Evolutionary conservation across 2,797 vertebrate species (phyloP), one percentile per base, ranked within the genome.

Genomic region (Mergus octosetaceus): DNA sequence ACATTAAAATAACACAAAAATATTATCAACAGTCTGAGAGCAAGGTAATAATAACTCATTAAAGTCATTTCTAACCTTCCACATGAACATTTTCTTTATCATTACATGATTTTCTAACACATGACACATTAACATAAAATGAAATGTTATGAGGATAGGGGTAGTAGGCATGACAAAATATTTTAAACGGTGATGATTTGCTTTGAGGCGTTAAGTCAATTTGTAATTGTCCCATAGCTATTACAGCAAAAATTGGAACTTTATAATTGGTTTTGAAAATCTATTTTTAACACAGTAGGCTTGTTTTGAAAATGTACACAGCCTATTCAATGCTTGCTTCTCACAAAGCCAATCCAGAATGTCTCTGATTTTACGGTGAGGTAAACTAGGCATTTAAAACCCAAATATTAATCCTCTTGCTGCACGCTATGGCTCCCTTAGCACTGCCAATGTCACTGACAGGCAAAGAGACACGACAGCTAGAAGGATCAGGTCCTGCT

Each of bases 1-100:
- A 94, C 90, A 95, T 96, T 95, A 95, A 95, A 97, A 93, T 89
- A 95, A 94, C 86, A 89, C 78, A 92, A 96, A 95, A 96, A 96
- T 92, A 93, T 93, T 96, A 85, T 68, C 84, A 94, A 91, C 81
- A 94, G 75, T 94, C 90, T 90, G 86, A 13, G 14, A 91, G 90
- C 69, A 91, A 93, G 88, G 89, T 94, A 96, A 93, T 90, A 96
- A 88, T 77, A 96, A 95, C 91, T 95, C 94, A 95, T 96, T 95
- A 96, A 94, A 94, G 90, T 94, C 28, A 96, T 94, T 95, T 93
- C 93, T 94, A 97, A 96, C 93, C 93, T 92, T 95, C 93, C 81
- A 83, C 81, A 75, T 19, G 78, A 90, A 92, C 90, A 80, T 94
- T 94, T 94, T 96, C 88, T 94, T 96, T 90, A 96, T 95, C 61